phyloP scores from a whole-genome alignment of 2,888 invertebrate genomes.

The Marronus borbonicus region DNA sequence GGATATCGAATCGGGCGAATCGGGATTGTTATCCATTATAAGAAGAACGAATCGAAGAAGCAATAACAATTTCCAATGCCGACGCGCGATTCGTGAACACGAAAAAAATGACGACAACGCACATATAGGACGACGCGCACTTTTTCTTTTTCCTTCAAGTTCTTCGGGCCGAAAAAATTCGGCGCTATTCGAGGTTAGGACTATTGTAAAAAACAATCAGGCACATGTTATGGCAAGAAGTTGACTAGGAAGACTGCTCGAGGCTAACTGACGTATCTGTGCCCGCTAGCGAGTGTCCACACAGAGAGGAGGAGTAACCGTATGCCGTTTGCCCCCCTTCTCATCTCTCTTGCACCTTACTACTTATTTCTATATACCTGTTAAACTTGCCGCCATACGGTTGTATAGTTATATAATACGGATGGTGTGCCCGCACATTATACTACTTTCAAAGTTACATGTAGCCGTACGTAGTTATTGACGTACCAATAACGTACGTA shows the following conservation, averaged over 20 bases:
- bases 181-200: slow-evolving; percentile 26
- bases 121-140: neutral
- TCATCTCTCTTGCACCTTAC: slow-evolving; percentile 51
- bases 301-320: slow-evolving; percentile 61
- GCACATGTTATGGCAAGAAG: slow-evolving; percentile 60
- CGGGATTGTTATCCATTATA: slow-evolving; percentile 67
- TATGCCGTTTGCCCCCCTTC: slow-evolving; percentile 57
- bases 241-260: slow-evolving; percentile 68
- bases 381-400: slow-evolving; percentile 57
- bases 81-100: slow-evolving; percentile 8
- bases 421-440: slow-evolving; percentile 51
- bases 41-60: slow-evolving; percentile 27
- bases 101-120: slow-evolving; percentile 32
- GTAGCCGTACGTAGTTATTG: slow-evolving; percentile 13
- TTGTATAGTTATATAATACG: slow-evolving; percentile 65
- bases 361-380: slow-evolving; percentile 60
- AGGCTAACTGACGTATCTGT: slow-evolving; percentile 68
- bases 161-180: neutral
- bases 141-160: slow-evolving; percentile 8
- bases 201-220: slow-evolving; percentile 43
- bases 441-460: slow-evolving; percentile 10
- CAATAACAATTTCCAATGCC: slow-evolving; percentile 11
- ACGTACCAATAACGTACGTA: slow-evolving; percentile 9
- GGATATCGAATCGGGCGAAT: slow-evolving; percentile 69
- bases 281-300: slow-evolving; percentile 68